phyloP scores from a whole-genome alignment of 2,113 vertebrate species.

The Clinocottus analis region DNA sequence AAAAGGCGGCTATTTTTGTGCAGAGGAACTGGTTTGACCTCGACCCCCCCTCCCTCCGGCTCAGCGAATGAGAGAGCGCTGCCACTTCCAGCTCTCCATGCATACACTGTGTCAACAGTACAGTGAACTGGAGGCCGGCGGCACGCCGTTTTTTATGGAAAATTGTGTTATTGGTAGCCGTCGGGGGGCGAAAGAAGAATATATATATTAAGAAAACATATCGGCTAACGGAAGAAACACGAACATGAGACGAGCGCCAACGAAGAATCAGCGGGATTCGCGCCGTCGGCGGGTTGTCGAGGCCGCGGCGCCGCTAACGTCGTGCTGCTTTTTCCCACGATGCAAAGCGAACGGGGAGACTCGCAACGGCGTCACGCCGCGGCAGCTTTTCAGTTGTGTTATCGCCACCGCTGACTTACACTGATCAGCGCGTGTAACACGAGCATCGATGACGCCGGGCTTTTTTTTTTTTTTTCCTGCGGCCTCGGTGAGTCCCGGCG shows the following conservation, averaged over 20 bases:
- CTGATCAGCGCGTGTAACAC: background rate
- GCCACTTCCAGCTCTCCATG: no score
- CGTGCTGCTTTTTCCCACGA: slow-evolving; percentile 44
- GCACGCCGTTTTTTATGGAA: background rate
- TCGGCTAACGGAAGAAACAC: background rate
- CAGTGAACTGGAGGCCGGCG: background rate
- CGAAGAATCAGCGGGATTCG: background rate
- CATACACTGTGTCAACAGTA: background rate
- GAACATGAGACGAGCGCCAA: background rate
- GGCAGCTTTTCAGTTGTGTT: no score
- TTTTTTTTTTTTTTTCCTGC: background rate
- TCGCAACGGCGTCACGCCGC: no score
- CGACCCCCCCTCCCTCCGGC: background rate
- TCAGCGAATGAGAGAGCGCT: background rate
- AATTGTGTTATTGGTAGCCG: background rate
- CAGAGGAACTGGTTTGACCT: background rate
- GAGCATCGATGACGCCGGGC: background rate
- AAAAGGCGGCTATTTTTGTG: background rate
- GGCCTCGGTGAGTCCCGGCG: background rate
- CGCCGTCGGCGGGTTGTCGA: background rate
- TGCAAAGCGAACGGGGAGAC: slow-evolving; percentile 5
- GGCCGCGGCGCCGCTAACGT: background rate
- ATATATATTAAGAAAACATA: background rate
- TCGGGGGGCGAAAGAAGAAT: background rate
- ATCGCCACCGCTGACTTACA: background rate